Percentiles rank a stretch among this genome's conserved stretches.
These are phyloP conservation scores for Lampris incognitus DNA, from an alignment of 2,113 vertebrate genomes.

Conservation along the genomic window DNA sequence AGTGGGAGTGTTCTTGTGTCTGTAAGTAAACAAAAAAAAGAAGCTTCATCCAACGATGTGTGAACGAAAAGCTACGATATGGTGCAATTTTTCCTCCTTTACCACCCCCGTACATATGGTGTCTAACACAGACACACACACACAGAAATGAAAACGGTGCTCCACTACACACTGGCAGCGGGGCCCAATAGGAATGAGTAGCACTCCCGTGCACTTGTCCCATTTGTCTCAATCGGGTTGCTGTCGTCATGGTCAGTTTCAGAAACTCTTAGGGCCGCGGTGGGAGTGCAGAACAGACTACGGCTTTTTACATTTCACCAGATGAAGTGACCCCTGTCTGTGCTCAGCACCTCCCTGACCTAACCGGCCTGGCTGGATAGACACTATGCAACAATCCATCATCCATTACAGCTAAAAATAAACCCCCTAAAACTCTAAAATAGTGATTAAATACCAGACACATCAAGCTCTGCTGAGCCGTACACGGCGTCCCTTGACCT, in stretches of 20 bases:
- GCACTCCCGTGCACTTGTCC: constrained; percentile 62
- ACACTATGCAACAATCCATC: constrained; percentile 35
- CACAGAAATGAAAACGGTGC: constrained; percentile 23
- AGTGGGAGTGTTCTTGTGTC: constrained; percentile 33
- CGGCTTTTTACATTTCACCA: constrained; percentile 73
- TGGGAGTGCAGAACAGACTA: constrained; percentile 73
- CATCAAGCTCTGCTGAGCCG: constrained; percentile 24
- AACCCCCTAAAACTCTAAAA: constrained; percentile 14
- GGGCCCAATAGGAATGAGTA: constrained; percentile 51
- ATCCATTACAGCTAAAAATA: constrained; percentile 40
- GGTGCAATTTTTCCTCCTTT: constrained; percentile 57
- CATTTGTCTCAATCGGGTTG: constrained; percentile 77
- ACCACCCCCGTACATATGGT: constrained; percentile 40
- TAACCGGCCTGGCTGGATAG: constrained; percentile 58
- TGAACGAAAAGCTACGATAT: constrained; percentile 61
- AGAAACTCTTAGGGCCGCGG: constrained; percentile 55
- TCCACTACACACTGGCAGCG: constrained; percentile 57
- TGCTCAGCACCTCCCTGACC: constrained; percentile 62
- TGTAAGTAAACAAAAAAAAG: constrained; percentile 61
- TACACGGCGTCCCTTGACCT: constrained; percentile 5
- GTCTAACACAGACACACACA: constrained; percentile 39
- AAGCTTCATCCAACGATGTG: constrained; percentile 62
- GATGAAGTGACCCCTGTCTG: constrained; percentile 38
- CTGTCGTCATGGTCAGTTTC: constrained; percentile 68
- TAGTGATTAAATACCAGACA: constrained; percentile 16